A percentile compares a stretch with the other conserved stretches of the same genome.
Evolutionary conservation across 2,797 vertebrate species (phyloP).

Genomic region (Poecilia wingei): DNA sequence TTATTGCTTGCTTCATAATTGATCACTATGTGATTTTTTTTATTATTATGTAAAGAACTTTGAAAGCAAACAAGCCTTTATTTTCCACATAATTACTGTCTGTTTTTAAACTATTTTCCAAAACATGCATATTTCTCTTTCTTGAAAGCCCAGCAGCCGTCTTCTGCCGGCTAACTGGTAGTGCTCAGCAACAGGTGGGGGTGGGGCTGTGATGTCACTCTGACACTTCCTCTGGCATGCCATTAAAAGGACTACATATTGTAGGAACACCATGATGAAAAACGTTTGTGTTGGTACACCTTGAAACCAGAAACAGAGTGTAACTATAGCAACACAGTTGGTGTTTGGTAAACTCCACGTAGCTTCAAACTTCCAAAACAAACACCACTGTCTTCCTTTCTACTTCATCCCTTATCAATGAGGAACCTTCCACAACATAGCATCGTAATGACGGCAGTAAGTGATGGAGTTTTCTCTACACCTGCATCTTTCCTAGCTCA

Average conservation of each 20-base stretch:
- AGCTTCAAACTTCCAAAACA: neutral
- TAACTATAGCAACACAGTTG: neutral
- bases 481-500: constrained; percentile 26
- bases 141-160: neutral
- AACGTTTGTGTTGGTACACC: neutral
- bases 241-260: neutral
- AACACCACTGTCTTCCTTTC: neutral
- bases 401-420: constrained; percentile 5
- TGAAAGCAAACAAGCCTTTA: neutral
- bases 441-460: constrained; percentile 1
- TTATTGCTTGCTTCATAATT: no score
- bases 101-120: neutral
- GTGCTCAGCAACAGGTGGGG: neutral
- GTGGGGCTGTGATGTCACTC: neutral
- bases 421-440: neutral
- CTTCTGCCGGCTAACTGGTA: neutral
- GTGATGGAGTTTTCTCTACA: constrained; percentile 21
- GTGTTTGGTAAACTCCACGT: neutral
- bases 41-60: no score
- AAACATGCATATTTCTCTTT: neutral
- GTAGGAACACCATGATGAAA: neutral
- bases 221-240: neutral
- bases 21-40: no score
- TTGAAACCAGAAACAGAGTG: neutral
- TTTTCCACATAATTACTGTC: neutral